Evolutionary conservation across 2,888 invertebrate species (phyloP).

Genomic region (Liopterus haemorrhoidalis): DNA sequence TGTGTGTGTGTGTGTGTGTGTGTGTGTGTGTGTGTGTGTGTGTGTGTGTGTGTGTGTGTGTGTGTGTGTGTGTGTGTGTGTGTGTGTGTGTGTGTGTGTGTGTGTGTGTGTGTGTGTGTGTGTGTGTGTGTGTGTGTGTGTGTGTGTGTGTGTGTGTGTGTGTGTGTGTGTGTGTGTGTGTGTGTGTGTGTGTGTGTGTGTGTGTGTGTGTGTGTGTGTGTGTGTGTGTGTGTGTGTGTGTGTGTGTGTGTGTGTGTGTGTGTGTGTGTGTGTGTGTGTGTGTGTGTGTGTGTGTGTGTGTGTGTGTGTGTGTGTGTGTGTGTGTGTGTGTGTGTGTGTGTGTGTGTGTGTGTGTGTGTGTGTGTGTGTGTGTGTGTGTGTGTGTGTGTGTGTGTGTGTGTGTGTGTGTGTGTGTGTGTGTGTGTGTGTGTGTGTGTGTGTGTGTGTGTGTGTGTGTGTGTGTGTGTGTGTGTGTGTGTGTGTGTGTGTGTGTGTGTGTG

Average conservation of each 20-base stretch:
- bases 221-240: conserved; percentile 30
- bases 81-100: conserved; percentile 40
- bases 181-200: conserved; percentile 29
- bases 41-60: conserved; percentile 21
- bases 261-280: conserved; percentile 30
- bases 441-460: conserved; percentile 29
- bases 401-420: conserved; percentile 30
- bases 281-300: conserved; percentile 30
- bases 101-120: conserved; percentile 29
- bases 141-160: conserved; percentile 29
- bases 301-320: conserved; percentile 30
- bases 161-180: conserved; percentile 30
- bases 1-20: too few relatives aligned
- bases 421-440: conserved; percentile 30
- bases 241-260: conserved; percentile 29
- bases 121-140: conserved; percentile 29
- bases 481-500: conserved; percentile 20
- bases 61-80: conserved; percentile 20
- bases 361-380: conserved; percentile 31
- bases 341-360: conserved; percentile 29
- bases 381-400: conserved; percentile 30
- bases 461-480: conserved; percentile 27
- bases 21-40: conserved; percentile 19
- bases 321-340: conserved; percentile 30
- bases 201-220: conserved; percentile 29